Base-by-base conservation (phyloP, 2,797 vertebrate species). In the Benthosema pterotum region DNA sequence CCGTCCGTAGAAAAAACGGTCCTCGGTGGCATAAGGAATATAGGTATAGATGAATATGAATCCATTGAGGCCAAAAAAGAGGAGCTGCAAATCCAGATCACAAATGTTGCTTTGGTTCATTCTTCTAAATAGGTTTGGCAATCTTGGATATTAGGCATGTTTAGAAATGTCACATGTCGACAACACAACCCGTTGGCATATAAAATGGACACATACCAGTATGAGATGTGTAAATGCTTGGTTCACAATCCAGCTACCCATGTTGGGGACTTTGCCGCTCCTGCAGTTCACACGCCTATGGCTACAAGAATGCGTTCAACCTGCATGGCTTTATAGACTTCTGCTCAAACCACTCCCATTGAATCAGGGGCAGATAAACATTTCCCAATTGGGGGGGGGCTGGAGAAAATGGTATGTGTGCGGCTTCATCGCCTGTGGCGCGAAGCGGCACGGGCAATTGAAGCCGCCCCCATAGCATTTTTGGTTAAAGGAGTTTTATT, bases 41-140 rank as follows among this genome's bases (percentile, higher is more conserved):
- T 95, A 98, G 71, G 80, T 94, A 69, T 86, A 84, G 0, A 92
- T 84, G 75, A 99, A 99, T 18, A 98, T 80, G 72, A 95, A 96
- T 68, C 93, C 86, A 78, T 97, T 98, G 87, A 98, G 89, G 54
- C 76, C 93, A 89, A 98, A 88, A 95, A 95, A 99, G 64, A 90
- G 84, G 56, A 90, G 83, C 96, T 98, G 89, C 5, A 68, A 72
- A 58, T 57, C 66, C 12, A 13, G 22, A 19, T 11, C 45, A 55
- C 1, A 14, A 25, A 38, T 38, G 11, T 8, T 38, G 32, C 11
- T 38, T 11, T 28, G 28, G 42, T 22, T 12, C 28, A 28, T 28
- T 28, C 28, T 32, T 11, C 7, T 38, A 11, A 38, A 38, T 38
- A 38, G 11, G 7, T 38, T 38, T 9, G 9, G 1, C 32, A 38